Conservation (phyloP, 2,113 vertebrate species). For the Syrrhaptes paradoxus region DNA sequence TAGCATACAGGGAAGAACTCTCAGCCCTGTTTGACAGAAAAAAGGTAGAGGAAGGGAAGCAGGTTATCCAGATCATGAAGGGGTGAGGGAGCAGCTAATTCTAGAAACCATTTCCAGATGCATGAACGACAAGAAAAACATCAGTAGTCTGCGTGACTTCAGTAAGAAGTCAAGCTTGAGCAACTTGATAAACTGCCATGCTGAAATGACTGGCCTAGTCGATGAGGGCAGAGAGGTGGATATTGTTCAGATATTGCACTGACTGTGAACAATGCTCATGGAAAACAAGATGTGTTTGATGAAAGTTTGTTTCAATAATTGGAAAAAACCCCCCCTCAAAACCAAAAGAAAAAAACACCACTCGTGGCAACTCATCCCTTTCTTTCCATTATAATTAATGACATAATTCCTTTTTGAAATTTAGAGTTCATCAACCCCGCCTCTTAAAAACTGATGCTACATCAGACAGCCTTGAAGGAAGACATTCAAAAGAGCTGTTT, state of each 20-base stretch:
- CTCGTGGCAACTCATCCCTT: neutral
- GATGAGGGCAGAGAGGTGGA: neutral
- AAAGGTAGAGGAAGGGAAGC: neutral
- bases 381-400: neutral
- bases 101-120: neutral
- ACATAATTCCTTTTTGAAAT: neutral
- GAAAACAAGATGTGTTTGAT: neutral
- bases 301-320: neutral
- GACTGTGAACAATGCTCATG: neutral
- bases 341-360: neutral
- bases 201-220: neutral
- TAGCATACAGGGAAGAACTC: neutral
- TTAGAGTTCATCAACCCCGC: neutral
- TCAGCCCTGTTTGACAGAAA: neutral
- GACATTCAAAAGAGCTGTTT: neutral
- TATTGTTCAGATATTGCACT: neutral
- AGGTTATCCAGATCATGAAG: neutral
- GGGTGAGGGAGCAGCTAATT: neutral
- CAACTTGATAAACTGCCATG: neutral
- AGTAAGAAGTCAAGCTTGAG: neutral
- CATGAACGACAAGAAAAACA: neutral
- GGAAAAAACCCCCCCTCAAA: neutral
- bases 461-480: neutral
- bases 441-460: neutral
- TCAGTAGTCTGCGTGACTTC: neutral